These are phyloP conservation scores for Oryzaephilus surinamensis DNA, from an alignment of 1,140 invertebrate species.

Conservation along the genomic window DNA sequence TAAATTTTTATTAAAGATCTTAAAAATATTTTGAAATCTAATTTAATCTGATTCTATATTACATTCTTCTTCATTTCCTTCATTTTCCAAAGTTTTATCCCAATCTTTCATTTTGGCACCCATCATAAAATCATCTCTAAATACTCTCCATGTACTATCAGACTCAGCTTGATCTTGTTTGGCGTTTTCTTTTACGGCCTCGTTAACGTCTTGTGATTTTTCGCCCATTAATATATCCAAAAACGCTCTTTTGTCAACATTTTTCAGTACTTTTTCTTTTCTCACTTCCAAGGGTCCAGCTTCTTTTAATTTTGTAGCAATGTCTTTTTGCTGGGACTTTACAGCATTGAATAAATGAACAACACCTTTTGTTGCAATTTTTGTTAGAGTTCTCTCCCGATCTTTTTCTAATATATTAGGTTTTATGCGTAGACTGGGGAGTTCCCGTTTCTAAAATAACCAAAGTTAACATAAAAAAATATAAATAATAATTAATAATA, in stretches of 20 bases:
- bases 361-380: conserved; percentile 83
- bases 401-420: conserved; percentile 61
- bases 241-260: conserved; percentile 70
- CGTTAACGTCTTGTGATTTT: conserved; percentile 47
- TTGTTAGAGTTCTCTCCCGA: conserved; percentile 60
- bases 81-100: conserved; percentile 58
- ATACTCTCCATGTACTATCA: conserved; percentile 42
- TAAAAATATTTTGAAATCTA: conserved; percentile 3
- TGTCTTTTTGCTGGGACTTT: conserved; percentile 66
- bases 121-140: conserved; percentile 76
- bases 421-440: conserved; percentile 58
- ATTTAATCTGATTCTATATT: conserved; percentile 18
- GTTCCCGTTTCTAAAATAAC: conserved; percentile 50
- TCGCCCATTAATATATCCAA: conserved; percentile 71
- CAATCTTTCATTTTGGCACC: conserved; percentile 83
- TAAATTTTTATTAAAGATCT: conserved; percentile 2
- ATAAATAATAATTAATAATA: not conserved
- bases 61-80: conserved; percentile 24
- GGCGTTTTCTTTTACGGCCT: conserved; percentile 37
- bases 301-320: conserved; percentile 59
- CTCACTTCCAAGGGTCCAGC: conserved; percentile 69
- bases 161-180: conserved; percentile 24
- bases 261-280: conserved; percentile 71
- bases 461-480: conserved; percentile 19
- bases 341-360: conserved; percentile 90